Evolutionary conservation across 2,888 invertebrate genomes (phyloP).

Genomic region (Lepeophtheirus nordmannii): DNA sequence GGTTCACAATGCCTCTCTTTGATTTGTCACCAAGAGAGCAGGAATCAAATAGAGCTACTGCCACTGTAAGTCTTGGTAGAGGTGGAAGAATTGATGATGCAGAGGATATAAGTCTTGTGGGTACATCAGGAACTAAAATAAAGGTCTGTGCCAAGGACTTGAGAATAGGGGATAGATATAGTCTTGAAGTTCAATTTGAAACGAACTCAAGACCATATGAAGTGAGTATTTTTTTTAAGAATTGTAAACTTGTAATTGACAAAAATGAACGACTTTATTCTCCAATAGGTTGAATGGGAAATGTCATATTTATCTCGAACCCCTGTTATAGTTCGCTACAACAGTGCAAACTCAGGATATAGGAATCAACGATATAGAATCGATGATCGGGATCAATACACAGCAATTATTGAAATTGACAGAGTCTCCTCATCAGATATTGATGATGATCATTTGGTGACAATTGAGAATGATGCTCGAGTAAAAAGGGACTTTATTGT

Average conservation of each 20-base stretch:
- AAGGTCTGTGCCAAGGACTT: background rate
- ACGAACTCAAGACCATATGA: background rate
- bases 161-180: background rate
- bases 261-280: background rate
- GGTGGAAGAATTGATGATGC: background rate
- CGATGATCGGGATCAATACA: background rate
- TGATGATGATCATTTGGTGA: background rate
- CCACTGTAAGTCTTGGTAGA: background rate
- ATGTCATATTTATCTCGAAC: background rate
- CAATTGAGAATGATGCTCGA: background rate
- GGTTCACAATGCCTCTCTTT: background rate
- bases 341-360: background rate
- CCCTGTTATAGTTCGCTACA: background rate
- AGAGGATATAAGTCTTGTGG: background rate
- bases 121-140: background rate
- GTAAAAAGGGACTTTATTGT: background rate
- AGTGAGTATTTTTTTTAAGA: background rate
- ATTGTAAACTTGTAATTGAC: background rate
- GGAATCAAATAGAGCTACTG: background rate
- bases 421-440: slow-evolving; percentile 1
- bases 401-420: background rate
- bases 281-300: background rate
- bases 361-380: background rate
- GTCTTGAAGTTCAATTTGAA: background rate
- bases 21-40: background rate